Base-by-base conservation (phyloP, 2,113 vertebrate species). In the Melanocharis versteri region DNA sequence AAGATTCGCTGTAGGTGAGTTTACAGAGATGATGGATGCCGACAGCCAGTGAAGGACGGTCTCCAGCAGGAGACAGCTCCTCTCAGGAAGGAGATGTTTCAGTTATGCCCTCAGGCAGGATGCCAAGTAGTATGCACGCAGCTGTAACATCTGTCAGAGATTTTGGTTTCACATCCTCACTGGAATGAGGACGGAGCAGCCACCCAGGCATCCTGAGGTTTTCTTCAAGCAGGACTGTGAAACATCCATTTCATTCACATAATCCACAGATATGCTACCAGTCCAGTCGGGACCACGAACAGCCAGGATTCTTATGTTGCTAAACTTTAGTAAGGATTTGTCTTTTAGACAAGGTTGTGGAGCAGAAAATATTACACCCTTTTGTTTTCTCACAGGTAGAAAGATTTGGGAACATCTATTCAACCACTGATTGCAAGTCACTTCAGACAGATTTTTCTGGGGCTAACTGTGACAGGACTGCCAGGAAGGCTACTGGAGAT, bases 21-120 rank as follows among this genome's bases (percentile, higher is more conserved):
- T 51, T n/a, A 40, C 28, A 64, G 40, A 60, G 37, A 1, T 39
- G 44, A 68, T 0, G 1, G 53, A 79, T 50, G 44, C 14, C 57
- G 17, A 4, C 33, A 30, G 35, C 8, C 37, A 35, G 37, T 5
- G 44, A 83, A 72, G 48, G 54, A 60, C 0, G 0, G 39, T 14
- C 15, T 9, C n/a, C 71, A 60, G 53, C 22, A 90, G 45, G 44
- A 86, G 17, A 31, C 24, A 69, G 39, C 68, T 83, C 71, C 57
- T 60, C 62, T 72, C 45, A n/a, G 68, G 31, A 45, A 83, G 48
- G 26, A 66, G 35, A 33, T 26, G 26, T 53, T 80, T 35, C 71
- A 72, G 17, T 7, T 7, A 44, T 35, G 8, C 44, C 37, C n/a
- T 61, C 45, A 78, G 64, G 73, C 85, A 83, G 68, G 26, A 86